phyloP scores from a whole-genome alignment of 2,113 vertebrate genomes.

The Eclectus roratus region DNA sequence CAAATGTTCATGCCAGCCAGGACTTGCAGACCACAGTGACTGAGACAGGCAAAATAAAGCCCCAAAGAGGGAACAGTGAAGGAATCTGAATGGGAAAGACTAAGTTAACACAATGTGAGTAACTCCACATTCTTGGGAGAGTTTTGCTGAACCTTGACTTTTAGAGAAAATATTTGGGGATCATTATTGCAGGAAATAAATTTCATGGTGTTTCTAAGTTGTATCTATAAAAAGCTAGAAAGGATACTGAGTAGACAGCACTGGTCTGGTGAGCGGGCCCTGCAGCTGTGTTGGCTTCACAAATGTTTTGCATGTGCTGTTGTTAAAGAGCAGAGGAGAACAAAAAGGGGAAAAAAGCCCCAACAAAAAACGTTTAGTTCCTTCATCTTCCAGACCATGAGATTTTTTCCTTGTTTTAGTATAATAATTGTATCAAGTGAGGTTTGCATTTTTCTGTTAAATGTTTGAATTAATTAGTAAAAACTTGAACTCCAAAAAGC shows the following conservation, averaged over 20 bases:
- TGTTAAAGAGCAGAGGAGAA: constrained; percentile 66
- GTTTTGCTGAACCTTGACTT: constrained; percentile 30
- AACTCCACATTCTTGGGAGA: neutral
- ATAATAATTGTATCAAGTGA: constrained; percentile 32
- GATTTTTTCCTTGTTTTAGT: neutral
- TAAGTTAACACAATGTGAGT: neutral
- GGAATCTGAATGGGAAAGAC: neutral
- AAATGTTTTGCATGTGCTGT: constrained; percentile 67
- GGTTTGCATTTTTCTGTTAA: constrained; percentile 39
- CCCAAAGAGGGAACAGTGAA: neutral
- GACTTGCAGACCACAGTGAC: accelerated
- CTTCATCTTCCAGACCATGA: constrained; percentile 34
- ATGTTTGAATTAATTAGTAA: constrained; percentile 63
- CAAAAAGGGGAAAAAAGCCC: neutral
- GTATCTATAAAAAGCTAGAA: constrained; percentile 73
- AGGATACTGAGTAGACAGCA: constrained; percentile 59
- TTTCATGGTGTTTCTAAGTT: constrained; percentile 63
- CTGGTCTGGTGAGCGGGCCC: constrained; percentile 43
- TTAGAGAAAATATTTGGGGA: constrained; percentile 68
- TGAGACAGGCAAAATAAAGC: neutral
- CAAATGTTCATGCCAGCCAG: neutral
- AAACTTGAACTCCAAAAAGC: constrained; percentile 37
- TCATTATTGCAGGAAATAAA: constrained; percentile 66
- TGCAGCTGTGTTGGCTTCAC: constrained; percentile 74
- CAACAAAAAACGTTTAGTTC: neutral